phyloP scores from a whole-genome alignment of 1,140 invertebrate genomes.

The Adelges cooleyi region DNA sequence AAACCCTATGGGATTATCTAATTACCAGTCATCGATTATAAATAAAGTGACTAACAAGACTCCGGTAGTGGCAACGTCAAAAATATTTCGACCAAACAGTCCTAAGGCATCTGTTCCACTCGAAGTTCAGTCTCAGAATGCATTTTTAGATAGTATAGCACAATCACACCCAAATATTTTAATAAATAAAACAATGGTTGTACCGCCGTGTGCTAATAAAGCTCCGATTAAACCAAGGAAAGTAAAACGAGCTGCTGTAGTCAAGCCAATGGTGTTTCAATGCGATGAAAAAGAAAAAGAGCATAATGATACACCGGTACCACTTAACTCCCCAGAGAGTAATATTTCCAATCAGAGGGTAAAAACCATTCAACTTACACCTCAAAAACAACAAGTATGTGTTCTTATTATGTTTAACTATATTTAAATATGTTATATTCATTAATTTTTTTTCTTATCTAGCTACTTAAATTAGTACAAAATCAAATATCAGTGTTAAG shows the following conservation, averaged over 20 bases:
- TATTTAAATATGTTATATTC: neutral
- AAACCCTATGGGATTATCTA: neutral
- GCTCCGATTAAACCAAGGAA: slow-evolving; percentile 25
- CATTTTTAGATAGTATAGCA: slow-evolving; percentile 35
- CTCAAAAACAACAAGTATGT: slow-evolving; percentile 45
- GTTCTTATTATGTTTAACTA: no score
- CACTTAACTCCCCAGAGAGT: slow-evolving; percentile 25
- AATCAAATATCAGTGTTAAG: slow-evolving; percentile 47
- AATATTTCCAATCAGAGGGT: slow-evolving; percentile 38
- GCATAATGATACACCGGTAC: slow-evolving; percentile 19
- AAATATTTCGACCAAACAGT: slow-evolving; percentile 20
- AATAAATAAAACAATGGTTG: slow-evolving; percentile 34
- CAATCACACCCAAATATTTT: slow-evolving; percentile 35
- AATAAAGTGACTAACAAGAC: slow-evolving; percentile 5
- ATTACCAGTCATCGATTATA: slow-evolving; percentile 17
- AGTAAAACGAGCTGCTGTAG: slow-evolving; percentile 36
- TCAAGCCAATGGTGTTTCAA: slow-evolving; percentile 35
- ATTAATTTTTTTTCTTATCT: slow-evolving; percentile 31
- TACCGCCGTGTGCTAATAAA: slow-evolving; percentile 30
- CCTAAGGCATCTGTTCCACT: slow-evolving; percentile 7
- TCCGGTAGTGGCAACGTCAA: neutral
- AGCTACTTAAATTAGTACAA: slow-evolving; percentile 48
- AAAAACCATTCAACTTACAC: slow-evolving; percentile 48
- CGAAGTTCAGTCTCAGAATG: slow-evolving; percentile 32
- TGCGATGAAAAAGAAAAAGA: slow-evolving; percentile 29